Base-by-base conservation (phyloP, 2,888 invertebrate genomes). In the Silvanus unidentatus region DNA sequence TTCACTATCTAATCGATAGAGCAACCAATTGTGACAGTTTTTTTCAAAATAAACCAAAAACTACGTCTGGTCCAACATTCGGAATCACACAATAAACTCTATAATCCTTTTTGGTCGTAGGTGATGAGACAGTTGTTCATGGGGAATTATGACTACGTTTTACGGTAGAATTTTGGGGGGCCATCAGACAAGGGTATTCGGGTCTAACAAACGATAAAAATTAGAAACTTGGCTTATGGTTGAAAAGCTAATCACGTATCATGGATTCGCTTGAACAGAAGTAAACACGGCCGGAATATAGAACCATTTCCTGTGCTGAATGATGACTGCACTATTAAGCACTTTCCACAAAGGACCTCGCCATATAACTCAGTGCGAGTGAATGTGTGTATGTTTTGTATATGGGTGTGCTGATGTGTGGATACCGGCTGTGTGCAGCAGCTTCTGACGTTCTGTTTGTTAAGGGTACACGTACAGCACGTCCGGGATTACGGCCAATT, bases 401-500 rank as follows among this genome's bases (percentile, higher is more conserved):
- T 22, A 8, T 22, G 22, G 22, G 8, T 22, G 22, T 5, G 22
- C 22, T 3, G 8, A 22, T 22, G 22, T 22, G 22, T 22, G 22
- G 3, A 8, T 22, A 22, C 22, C 22, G 22, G 22, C 22, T 22
- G 22, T 22, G 8, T 22, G 22, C 4, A 22, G 22, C 22, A 22
- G 22, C 41, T 43, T 44, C 42, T 38, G 45, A 48, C 43, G 44
- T 44, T 39, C 36, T 45, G 39, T 50, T 52, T 52, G 43, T 43
- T 44, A 48, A 46, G 47, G 49, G 50, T 35, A 11, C 44, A 28
- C 37, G 44, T 51, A 51, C 40, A 39, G 40, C 49, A 52, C 52
- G 52, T 52, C 47, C 49, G 49, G 52, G 49, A 49, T 52, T 52
- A 52, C 49, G 47, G 44, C 42, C 49, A 49, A 49, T 52, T 49